Base-by-base conservation (phyloP, 2,797 vertebrate species). In the Bufotes viridis region DNA sequence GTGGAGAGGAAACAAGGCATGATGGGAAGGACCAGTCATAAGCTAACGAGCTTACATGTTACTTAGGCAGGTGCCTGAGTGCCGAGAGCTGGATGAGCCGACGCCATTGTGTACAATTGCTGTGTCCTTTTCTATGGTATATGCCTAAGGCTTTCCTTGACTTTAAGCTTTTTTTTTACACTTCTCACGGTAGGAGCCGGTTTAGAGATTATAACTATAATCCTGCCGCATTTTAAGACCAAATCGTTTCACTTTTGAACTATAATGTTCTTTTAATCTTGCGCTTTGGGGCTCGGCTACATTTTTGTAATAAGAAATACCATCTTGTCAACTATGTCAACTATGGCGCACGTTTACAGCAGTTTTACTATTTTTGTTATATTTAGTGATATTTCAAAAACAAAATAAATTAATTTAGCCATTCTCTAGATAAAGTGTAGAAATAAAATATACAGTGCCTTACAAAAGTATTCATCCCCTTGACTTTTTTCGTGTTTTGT, bases 121-220 rank as follows among this genome's bases (percentile, higher is more conserved):
- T 81, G 78, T 26, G 63, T 80, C 49, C 24, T 60, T 26, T 61
- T 20, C 74, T 34, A 49, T 2, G 29, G 24, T 15, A 70, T 26
- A 24, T 29, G 78, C 85, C 85, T 74, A 51, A n/a, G 85, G 85
- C 85, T 42, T 72, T 3, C 24, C 29, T 26, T 49, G 53, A 24
- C 67, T 81, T 87, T 81, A 81, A 72, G 74, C 85, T 74, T 63
- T 42, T 42, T 42, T 42, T 42, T 63, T 60, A 75, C 58, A 67
- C 4, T 60, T 87, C 55, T 58, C 85, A 87, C 78, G 67, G 55
- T 49, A 81, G 53, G 42, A 57, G 11, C 11, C 49, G 49, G 42
- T 85, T 76, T 53, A 6, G 22, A 70, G 13, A n/a, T 24, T 26
- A 78, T 78, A 34, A 57, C 55, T n/a, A 14, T 42, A 57, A 69